Base-by-base conservation (phyloP, 2,113 vertebrate genomes). In the Nycticebus coucang region DNA sequence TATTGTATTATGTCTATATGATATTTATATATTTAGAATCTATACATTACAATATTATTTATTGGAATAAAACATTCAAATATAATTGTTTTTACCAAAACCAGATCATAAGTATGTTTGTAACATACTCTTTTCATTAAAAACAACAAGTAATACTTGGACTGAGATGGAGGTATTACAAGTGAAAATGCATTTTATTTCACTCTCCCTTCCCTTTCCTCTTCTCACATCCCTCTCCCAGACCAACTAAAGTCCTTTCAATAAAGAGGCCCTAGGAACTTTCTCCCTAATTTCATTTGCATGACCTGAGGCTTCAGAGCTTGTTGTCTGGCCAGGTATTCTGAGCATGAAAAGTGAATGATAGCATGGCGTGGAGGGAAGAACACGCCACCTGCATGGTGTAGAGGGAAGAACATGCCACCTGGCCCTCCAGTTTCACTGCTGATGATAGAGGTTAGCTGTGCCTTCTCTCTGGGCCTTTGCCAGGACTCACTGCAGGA, bases 271-370 rank as follows among this genome's bases (percentile, higher is more conserved):
- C n/a, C 57, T n/a, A 19, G 59, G 71, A 24, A 55, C 1, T 24
- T n/a, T 41, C n/a, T 30, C 24, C 68, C 74, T 64, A 74, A 5
- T 30, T 30, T 55, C 5, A 24, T 15, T 84, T 86, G 66, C 94
- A 57, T 88, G 37, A 59, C 72, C 45, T 62, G 68, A 95, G 79
- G 2, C 66, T 86, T 97, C 81, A 10, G 71, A 93, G 50, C 6
- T 93, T 41, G 90, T 66, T 69, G 80, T 55, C 62, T 94, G 50
- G 62, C 72, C 71, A 87, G 64, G 53, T 78, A 77, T 69, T 24
- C 66, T 15, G 82, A 75, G 37, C 95, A 92, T 15, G 94, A 88
- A 93, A 96, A 95, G 18, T 37, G 95, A 45, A 77, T 10, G 60
- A 85, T 88, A 82, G 41, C 68, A 0, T 85, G 2, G n/a, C 13